Conservation (phyloP, 2,888 invertebrate genomes). For the Melolontha melolontha region DNA sequence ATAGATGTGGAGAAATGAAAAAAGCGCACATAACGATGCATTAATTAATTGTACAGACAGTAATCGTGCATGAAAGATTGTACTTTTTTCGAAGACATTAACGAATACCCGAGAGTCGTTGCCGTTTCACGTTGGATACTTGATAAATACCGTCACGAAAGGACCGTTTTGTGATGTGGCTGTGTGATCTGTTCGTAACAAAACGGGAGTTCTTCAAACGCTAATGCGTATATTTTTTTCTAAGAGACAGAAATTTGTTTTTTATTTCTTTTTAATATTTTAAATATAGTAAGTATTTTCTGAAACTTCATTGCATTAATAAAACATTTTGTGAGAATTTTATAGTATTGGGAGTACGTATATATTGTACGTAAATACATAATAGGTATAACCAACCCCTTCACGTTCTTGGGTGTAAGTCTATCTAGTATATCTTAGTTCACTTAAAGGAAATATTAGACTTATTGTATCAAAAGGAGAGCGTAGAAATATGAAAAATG, state of each 20-base stretch:
- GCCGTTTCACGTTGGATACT: conserved; percentile 42
- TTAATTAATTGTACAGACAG: conserved; percentile 42
- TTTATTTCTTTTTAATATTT: background rate
- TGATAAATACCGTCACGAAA: conserved; percentile 42
- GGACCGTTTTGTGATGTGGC: conserved; percentile 25
- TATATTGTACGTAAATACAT: too few relatives aligned
- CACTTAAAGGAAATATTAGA: too few relatives aligned
- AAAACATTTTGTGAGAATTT: too few relatives aligned
- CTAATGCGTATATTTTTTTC: conserved; percentile 10
- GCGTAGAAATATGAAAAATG: too few relatives aligned
- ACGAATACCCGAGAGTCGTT: conserved; percentile 42
- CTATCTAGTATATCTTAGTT: too few relatives aligned
- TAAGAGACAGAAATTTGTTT: conserved; percentile 3
- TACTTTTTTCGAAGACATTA: conserved; percentile 42
- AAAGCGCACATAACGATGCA: conserved; percentile 36
- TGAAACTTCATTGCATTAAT: too few relatives aligned
- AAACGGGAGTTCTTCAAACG: conserved; percentile 21
- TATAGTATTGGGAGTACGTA: too few relatives aligned
- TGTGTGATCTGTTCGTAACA: conserved; percentile 10
- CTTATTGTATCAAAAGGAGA: too few relatives aligned
- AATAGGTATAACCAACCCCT: too few relatives aligned
- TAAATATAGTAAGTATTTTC: too few relatives aligned
- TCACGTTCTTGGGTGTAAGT: too few relatives aligned
- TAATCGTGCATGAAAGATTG: conserved; percentile 38
- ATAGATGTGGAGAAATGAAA: conserved; percentile 14